Base-by-base conservation (phyloP, 2,888 invertebrate species). In the Phengaris alcon region DNA sequence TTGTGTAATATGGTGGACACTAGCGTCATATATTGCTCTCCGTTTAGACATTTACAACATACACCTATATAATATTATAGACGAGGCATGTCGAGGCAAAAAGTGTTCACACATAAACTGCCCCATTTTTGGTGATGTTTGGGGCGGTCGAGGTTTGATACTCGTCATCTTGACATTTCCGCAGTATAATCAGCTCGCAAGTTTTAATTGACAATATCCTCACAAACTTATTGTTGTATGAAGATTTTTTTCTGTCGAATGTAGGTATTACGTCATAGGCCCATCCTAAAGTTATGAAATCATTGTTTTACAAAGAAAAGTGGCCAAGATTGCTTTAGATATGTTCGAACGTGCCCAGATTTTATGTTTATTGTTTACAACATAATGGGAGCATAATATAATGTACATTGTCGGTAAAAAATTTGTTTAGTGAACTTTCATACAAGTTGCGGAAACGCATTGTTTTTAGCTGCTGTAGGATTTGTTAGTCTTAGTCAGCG, bases 361-460 rank as follows among this genome's bases (percentile, higher is more conserved):
- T 69, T 75, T 54, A 74, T 69, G 83, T 82, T 79, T 83, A 84
- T 85, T 86, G 85, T 84, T 84, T 85, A 80, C 80, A 80, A 75
- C 74, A 76, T 76, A 77, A 77, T 70, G 69, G 72, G 69, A 74
- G 74, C 75, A 83, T 82, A 81, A 83, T 82, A 81, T 35, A 4
- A 79, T 81, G 83, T 78, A 82, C 81, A 75, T 52, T 74, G 44
- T 22, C 22, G 13, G 64, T 79, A 82, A 79, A 80, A 81, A 79
- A 79, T 76, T 73, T 52, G 48, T 64, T 70, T 68, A n/a, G 15
- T 13, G 55, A 46, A 54, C 74, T 73, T 64, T 75, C 75, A 75
- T 73, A 74, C 9, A 57, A 73, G 75, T 77, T 73, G 75, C 51
- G 69, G 52, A 52, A 72, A 72, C 72, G 54, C 72, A 52, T 35